Conservation (phyloP, 2,888 invertebrate species). For the Heliconius charithonia region DNA sequence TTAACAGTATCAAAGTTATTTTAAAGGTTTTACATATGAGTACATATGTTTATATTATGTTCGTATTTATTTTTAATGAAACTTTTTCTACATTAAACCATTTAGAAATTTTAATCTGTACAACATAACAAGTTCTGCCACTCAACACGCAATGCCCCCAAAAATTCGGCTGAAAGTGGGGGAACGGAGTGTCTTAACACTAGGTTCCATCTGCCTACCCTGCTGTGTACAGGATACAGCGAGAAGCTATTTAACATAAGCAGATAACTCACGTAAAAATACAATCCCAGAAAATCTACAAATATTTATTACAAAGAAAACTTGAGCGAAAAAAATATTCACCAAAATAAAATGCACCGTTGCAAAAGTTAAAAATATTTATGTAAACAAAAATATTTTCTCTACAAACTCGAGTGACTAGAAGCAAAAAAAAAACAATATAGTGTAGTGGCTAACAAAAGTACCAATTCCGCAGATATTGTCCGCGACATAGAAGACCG, state of each 20-base stretch:
- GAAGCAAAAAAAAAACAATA: neutral
- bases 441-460: constrained; percentile 12
- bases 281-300: neutral
- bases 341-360: neutral
- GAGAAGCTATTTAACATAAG: neutral
- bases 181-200: too few relatives aligned
- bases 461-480: constrained; percentile 76
- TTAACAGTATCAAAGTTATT: too few relatives aligned
- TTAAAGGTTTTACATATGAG: neutral
- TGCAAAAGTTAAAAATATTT: neutral
- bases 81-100: too few relatives aligned
- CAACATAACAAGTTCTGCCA: neutral
- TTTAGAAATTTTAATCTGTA: too few relatives aligned
- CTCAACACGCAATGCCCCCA: too few relatives aligned
- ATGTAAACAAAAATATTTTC: neutral
- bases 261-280: neutral
- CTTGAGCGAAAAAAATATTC: neutral
- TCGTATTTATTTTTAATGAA: too few relatives aligned
- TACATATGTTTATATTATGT: too few relatives aligned
- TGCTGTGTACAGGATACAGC: too few relatives aligned
- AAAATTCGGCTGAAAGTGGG: too few relatives aligned
- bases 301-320: neutral
- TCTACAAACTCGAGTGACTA: neutral
- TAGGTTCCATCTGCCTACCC: too few relatives aligned
- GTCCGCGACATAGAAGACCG: constrained; percentile 83